Base-by-base conservation (phyloP, 2,888 invertebrate genomes). In the Lagria hirta region DNA sequence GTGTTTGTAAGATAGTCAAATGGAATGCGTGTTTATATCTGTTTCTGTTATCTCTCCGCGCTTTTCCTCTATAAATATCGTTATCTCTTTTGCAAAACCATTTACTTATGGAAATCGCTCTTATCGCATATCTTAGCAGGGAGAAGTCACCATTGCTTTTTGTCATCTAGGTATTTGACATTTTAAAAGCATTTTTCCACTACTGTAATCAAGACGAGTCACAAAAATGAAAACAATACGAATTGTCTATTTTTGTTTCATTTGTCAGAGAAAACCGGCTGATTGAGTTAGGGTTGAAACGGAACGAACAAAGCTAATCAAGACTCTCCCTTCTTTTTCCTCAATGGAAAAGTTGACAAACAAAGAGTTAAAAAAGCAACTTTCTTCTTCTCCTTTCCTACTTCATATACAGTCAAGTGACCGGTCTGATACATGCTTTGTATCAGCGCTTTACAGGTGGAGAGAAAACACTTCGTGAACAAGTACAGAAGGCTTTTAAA, bases 91-190 rank as follows among this genome's bases (percentile, higher is more conserved):
- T 36, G 48, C 48, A 43, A 48, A 54, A 56, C 50, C 50, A 48
- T 55, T 55, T 52, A 54, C 54, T 56, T 53, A 56, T 56, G 58
- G 54, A 56, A 56, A 58, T 56, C 45, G 48, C 27, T 48, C 51
- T 55, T 58, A 58, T 56, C 58, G 51, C 41, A 36, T 45, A 29
- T 29, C 28, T 44, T 33, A 27, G 28, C 34, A 28, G 43, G 35
- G 40, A 40, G 44, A 49, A 49, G 47, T 52, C 45, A 29, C 45
- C 45, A 34, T 41, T 51, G 45, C 48, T 27, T 51, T 43, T 36
- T 48, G 36, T 51, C 49, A 50, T 41, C 37, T 44, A n/a, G 6
- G 20, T 6, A 43, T 30, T 40, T 27, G 33, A 30, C 14, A 21
- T 38, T 47, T 49, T 35, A 37, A 45, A 49, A 3, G 13, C 12